These are phyloP conservation scores for Drosophila monieri DNA, from an alignment of 2,888 invertebrate species.

Conservation along the genomic window DNA sequence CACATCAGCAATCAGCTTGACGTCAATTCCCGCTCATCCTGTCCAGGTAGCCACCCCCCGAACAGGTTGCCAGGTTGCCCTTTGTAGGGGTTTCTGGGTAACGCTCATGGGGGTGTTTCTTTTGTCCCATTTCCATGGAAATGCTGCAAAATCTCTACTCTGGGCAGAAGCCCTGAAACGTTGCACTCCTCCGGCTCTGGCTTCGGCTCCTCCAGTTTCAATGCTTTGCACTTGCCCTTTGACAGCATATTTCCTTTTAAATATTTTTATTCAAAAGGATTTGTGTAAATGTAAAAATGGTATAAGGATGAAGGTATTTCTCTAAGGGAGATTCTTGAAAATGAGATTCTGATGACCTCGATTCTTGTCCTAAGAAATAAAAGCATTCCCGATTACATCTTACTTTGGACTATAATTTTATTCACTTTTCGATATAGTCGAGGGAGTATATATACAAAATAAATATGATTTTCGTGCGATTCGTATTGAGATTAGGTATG, in stretches of 20 bases:
- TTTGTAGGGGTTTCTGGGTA: background rate
- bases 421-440: slow-evolving; percentile 20
- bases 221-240: background rate
- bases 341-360: background rate
- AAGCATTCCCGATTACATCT: background rate
- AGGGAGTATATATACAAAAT: slow-evolving; percentile 38
- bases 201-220: background rate
- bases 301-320: background rate
- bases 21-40: slow-evolving; percentile 12
- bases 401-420: slow-evolving; percentile 26
- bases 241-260: background rate
- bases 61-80: slow-evolving; percentile 1
- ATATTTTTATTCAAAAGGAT: slow-evolving; percentile 2
- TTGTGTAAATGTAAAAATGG: background rate
- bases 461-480: slow-evolving; percentile 32
- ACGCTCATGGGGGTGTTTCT: background rate
- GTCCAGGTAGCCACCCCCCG: background rate
- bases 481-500: slow-evolving; percentile 35
- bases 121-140: slow-evolving; percentile 8
- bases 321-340: background rate
- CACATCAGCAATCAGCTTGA: slow-evolving; percentile 8
- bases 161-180: background rate
- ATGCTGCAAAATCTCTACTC: slow-evolving; percentile 3
- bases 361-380: background rate
- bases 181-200: background rate